Conservation (phyloP, 2,113 vertebrate genomes). For the Paramisgurnus dabryanus region DNA sequence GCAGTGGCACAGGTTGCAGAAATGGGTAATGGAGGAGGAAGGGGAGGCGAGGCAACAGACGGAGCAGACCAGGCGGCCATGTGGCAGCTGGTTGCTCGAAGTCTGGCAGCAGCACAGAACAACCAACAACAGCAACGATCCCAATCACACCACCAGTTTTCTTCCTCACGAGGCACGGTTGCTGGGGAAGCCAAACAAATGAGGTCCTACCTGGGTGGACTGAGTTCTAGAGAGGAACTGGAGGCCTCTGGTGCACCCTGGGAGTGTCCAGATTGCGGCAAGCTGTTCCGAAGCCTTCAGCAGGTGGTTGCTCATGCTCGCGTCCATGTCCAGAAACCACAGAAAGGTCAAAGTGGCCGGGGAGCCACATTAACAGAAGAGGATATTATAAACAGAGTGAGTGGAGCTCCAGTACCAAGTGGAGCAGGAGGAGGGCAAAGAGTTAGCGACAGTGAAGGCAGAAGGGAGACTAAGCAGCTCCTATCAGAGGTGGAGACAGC, state of each 20-base stretch:
- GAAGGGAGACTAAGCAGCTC: slow-evolving; percentile 65
- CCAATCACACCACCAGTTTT: slow-evolving; percentile 63
- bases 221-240: slow-evolving; percentile 66
- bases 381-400: slow-evolving; percentile 55
- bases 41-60: slow-evolving; percentile 55
- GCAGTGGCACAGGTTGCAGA: slow-evolving; percentile 81
- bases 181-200: slow-evolving; percentile 71
- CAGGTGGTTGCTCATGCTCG: slow-evolving; percentile 76
- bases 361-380: slow-evolving; percentile 39
- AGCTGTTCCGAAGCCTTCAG: slow-evolving; percentile 76
- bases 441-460: slow-evolving; percentile 52
- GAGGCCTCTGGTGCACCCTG: slow-evolving; percentile 62
- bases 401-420: slow-evolving; percentile 53
- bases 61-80: slow-evolving; percentile 69
- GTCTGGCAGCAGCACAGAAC: slow-evolving; percentile 74
- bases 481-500: slow-evolving; percentile 58
- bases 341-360: slow-evolving; percentile 51
- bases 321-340: slow-evolving; percentile 71
- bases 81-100: slow-evolving; percentile 79
- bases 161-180: slow-evolving; percentile 59
- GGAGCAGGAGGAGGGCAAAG: slow-evolving; percentile 45
- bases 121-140: slow-evolving; percentile 60
- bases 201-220: slow-evolving; percentile 70
- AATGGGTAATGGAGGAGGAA: slow-evolving; percentile 69
- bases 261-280: slow-evolving; percentile 80